These are phyloP conservation scores for Octopus sinensis DNA, from an alignment of 1,140 invertebrate genomes.

Conservation along the genomic window DNA sequence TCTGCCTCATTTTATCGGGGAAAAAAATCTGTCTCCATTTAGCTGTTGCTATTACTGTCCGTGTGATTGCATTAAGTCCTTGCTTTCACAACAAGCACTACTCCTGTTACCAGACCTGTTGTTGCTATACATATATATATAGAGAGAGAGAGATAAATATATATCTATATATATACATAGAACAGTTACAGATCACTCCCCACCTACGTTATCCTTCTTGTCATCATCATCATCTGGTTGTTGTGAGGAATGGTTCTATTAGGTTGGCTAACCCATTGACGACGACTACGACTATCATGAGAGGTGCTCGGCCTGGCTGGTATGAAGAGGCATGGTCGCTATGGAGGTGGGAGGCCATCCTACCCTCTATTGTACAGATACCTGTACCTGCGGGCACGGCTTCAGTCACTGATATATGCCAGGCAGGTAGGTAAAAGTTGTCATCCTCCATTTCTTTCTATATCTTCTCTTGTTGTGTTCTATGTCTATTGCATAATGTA, in stretches of 20 bases:
- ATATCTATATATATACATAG: too few relatives aligned
- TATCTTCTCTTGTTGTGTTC: not conserved
- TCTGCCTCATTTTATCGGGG: too few relatives aligned
- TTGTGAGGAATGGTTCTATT: conserved; percentile 4
- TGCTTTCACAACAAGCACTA: too few relatives aligned
- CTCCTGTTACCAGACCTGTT: too few relatives aligned
- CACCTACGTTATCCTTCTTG: not conserved
- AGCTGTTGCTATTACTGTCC: too few relatives aligned
- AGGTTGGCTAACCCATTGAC: conserved; percentile 4
- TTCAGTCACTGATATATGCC: conserved; percentile 9
- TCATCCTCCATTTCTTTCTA: not conserved
- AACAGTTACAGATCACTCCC: too few relatives aligned
- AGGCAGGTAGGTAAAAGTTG: conserved; percentile 8
- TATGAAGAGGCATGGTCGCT: conserved; percentile 10
- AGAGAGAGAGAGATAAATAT: too few relatives aligned
- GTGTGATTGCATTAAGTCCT: too few relatives aligned
- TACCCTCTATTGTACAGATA: conserved; percentile 6
- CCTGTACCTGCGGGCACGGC: not conserved
- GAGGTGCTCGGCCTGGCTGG: conserved; percentile 8
- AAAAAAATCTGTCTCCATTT: too few relatives aligned
- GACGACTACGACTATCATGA: conserved; percentile 6
- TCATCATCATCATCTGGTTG: not conserved
- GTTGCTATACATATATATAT: too few relatives aligned
- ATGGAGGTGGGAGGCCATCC: conserved; percentile 7
- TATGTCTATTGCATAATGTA: too few relatives aligned